Evolutionary conservation across 2,797 vertebrate species (phyloP).

Genomic region (Macrochelys suwanniensis): DNA sequence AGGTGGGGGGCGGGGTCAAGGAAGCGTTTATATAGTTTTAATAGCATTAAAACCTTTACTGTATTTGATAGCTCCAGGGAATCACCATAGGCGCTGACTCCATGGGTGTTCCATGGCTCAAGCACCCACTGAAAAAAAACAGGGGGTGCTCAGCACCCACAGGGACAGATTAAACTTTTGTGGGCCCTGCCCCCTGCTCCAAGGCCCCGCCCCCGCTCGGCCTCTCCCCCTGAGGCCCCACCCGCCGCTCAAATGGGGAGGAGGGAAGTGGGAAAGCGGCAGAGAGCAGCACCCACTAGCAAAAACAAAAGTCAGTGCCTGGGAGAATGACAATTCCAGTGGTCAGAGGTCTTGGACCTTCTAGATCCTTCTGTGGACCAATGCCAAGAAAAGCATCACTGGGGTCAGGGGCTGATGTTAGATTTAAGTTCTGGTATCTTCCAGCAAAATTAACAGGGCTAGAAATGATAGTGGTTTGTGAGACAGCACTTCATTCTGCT

Average conservation of each 20-base stretch:
- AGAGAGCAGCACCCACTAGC: no score
- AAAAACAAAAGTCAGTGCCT: no score
- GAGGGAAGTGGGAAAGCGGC: no score
- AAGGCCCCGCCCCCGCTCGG: no score
- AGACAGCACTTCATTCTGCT: not conserved
- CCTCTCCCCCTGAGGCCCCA: no score
- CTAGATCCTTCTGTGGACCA: not conserved
- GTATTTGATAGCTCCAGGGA: not conserved
- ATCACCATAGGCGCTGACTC: no score
- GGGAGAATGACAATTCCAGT: not conserved
- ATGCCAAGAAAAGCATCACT: not conserved
- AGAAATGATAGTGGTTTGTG: not conserved
- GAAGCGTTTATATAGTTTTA: not conserved
- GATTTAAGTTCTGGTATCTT: conserved; percentile 5
- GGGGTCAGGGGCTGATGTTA: not conserved
- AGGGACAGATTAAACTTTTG: no score
- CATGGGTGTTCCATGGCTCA: no score
- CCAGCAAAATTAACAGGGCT: not conserved
- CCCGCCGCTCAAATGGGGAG: no score
- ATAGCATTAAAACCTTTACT: not conserved
- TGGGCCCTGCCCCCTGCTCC: no score
- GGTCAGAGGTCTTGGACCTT: not conserved
- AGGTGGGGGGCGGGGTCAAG: not conserved
- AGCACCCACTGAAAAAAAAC: no score
- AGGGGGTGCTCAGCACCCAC: no score